These are phyloP conservation scores for Sus scrofa DNA, from an alignment of 2,113 vertebrate genomes.

Conservation along the genomic window T2T-Sscrofa CM001155.3:5026501-5027000, in stretches of 20 bases:
- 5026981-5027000: too few relatives aligned
- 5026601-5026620: neutral
- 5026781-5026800: too few relatives aligned
- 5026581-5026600: accelerated
- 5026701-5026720: neutral
- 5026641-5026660: neutral
- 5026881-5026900: neutral
- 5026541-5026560: neutral
- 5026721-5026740: too few relatives aligned
- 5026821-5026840: neutral
- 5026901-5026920: neutral
- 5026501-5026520: accelerated
- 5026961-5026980: too few relatives aligned
- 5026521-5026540: too few relatives aligned
- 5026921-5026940: too few relatives aligned
- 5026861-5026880: neutral
- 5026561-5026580: neutral
- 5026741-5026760: accelerated
- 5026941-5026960: too few relatives aligned
- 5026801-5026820: neutral
- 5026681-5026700: neutral
- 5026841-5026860: neutral
- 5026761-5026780: accelerated
- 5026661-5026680: neutral
- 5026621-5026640: accelerated